A percentile compares a stretch with the other conserved stretches of the same genome.
Evolutionary conservation across 1,140 invertebrate genomes (phyloP).

Genomic region (Venustaconcha ellipsiformis): DNA sequence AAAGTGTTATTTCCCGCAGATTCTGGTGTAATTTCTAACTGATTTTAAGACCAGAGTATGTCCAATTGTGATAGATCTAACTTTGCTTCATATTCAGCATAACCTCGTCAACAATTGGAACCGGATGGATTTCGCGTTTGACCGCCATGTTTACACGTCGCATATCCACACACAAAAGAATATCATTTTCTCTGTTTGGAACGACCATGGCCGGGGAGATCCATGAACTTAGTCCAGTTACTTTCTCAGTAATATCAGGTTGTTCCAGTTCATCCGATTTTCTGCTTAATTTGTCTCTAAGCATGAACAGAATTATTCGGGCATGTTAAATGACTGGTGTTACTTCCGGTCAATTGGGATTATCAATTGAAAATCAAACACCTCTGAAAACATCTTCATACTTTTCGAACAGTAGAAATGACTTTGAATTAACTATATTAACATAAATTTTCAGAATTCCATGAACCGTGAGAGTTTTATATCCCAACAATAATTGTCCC

Average conservation of each 20-base stretch:
- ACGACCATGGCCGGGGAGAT: slow-evolving; percentile 37
- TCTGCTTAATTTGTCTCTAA: slow-evolving; percentile 32
- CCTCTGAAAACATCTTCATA: slow-evolving; percentile 31
- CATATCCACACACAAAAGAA: slow-evolving; percentile 55
- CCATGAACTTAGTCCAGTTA: slow-evolving; percentile 44
- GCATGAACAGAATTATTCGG: slow-evolving; percentile 31
- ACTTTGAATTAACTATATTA: neutral
- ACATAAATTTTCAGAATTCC: slow-evolving; percentile 8
- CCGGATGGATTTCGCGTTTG: slow-evolving; percentile 21
- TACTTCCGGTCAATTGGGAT: slow-evolving; percentile 36
- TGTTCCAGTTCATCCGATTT: slow-evolving; percentile 39
- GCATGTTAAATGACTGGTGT: slow-evolving; percentile 23
- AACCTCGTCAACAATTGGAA: slow-evolving; percentile 52
- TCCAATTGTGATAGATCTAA: too few species aligned
- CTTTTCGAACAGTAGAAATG: neutral
- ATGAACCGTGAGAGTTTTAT: slow-evolving; percentile 6
- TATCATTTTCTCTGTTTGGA: slow-evolving; percentile 31
- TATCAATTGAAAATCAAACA: slow-evolving; percentile 31
- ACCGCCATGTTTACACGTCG: slow-evolving; percentile 43
- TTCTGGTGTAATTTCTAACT: too few species aligned
- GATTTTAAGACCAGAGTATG: too few species aligned
- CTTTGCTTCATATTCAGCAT: slow-evolving; percentile 36
- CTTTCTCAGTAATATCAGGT: slow-evolving; percentile 47
- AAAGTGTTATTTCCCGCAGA: too few species aligned
- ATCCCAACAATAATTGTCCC: slow-evolving; percentile 2